Base-by-base conservation (phyloP, 2,113 vertebrate genomes). In the Entelurus aequoreus region DNA sequence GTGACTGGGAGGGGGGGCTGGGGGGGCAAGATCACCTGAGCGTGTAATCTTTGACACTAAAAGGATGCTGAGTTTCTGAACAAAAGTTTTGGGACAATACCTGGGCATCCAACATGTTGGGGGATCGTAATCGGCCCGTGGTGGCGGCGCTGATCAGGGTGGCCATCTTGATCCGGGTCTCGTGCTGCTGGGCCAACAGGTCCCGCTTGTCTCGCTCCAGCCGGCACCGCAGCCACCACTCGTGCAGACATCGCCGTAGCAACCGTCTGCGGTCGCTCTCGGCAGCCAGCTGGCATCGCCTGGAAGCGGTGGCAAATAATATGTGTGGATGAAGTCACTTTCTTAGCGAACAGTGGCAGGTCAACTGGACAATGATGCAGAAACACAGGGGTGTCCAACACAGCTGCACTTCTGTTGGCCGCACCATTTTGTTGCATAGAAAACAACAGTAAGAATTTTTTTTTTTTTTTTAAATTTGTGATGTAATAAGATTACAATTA, bases 151-250 rank as follows among this genome's bases (percentile, higher is more conserved):
- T 70, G 49, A 98, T 89, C 66, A 97, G 82, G 60, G 90, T 88
- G 5, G 86, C 86, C 92, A 98, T 96, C 84, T 94, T 98, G 71
- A 62, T 86, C 21, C 85, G 89, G 0, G 74, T 98, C 83, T 94
- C 88, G 55, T 93, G 88, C 53, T 93, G 94, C 65, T 79, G 85
- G 6, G 73, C 60, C 15, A 91, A 84, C 62, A 96, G 85, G 47
- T 90, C 82, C 66, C 68, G 81, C 44, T 87, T 87, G 28, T 89
- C 85, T 8, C 11, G 79, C 75, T 93, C 90, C 0, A 49, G 74
- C 60, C 12, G 87, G 75, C 89, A 87, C 92, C 94, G 94, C n/a
- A 19, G 44, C 67, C 84, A 91, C 96, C 97, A 98, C 2, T 90
- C 89, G 53, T 71, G 74, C 57, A 98, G 87, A 81, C 77, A 92